A percentile compares a stretch with the other conserved stretches of the same genome.
Evolutionary conservation across 2,113 vertebrate species (phyloP).

Genomic region (Scomber japonicus): DNA sequence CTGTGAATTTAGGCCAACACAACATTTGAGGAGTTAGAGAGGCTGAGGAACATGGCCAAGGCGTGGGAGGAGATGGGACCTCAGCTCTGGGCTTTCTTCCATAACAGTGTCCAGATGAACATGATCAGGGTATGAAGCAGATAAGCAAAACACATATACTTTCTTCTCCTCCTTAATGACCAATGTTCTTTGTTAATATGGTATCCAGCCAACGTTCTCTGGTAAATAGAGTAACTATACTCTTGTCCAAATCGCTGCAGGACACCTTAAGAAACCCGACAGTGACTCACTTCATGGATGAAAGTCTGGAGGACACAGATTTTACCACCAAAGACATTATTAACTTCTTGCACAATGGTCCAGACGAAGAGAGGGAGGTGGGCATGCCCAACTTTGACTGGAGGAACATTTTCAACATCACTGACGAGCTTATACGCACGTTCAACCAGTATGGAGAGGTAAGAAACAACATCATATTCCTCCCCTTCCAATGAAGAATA

Average conservation of each 20-base stretch:
- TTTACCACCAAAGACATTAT: conserved; percentile 88
- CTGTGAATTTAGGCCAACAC: conserved; percentile 89
- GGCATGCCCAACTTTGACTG: conserved; percentile 87
- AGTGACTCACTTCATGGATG: conserved; percentile 89
- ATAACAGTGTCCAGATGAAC: conserved; percentile 92
- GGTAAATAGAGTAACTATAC: neutral
- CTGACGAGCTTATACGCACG: conserved; percentile 84
- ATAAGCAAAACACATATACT: neutral
- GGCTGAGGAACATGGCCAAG: conserved; percentile 87
- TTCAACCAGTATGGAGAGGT: conserved; percentile 92
- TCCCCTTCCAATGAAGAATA: no score
- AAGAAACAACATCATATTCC: conserved; percentile 51
- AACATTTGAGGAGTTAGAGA: conserved; percentile 94
- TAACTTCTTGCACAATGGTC: conserved; percentile 89
- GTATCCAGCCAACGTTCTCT: no score
- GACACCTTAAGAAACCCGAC: conserved; percentile 92
- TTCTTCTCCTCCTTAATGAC: no score
- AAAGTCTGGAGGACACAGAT: conserved; percentile 81
- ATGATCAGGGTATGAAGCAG: conserved; percentile 89
- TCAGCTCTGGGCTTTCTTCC: conserved; percentile 94
- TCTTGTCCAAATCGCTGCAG: conserved; percentile 73
- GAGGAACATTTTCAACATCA: conserved; percentile 90
- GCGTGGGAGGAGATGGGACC: conserved; percentile 94
- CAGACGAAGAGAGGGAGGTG: conserved; percentile 66
- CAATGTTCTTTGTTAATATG: no score